Conservation (phyloP, 2,113 vertebrate genomes). For the Equus przewalskii region DNA sequence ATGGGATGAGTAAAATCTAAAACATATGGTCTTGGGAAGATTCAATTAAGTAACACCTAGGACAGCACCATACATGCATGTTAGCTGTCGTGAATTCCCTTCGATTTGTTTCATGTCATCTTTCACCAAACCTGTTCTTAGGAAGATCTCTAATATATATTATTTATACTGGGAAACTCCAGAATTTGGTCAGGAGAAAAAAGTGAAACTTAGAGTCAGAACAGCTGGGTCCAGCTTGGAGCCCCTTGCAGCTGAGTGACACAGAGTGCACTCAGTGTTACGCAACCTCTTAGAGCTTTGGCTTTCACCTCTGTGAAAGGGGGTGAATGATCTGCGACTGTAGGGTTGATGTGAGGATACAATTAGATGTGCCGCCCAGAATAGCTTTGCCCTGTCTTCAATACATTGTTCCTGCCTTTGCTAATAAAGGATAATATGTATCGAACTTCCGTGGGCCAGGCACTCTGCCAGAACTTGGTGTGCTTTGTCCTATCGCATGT, state of each 20-base stretch:
- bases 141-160: background rate
- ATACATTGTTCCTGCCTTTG: background rate
- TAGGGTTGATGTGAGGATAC: background rate
- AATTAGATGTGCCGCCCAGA: background rate
- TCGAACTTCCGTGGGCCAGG: background rate
- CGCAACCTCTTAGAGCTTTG: rapidly evolving
- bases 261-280: rapidly evolving
- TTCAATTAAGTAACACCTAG: background rate
- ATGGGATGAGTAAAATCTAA: background rate
- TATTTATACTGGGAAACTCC: background rate
- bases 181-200: background rate
- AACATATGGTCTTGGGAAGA: background rate
- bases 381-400: background rate
- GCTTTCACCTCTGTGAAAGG: background rate
- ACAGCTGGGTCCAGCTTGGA: background rate
- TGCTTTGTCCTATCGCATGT: background rate
- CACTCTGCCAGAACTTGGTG: background rate
- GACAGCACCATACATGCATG: rapidly evolving
- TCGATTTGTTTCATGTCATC: background rate
- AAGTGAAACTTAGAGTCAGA: background rate
- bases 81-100: background rate
- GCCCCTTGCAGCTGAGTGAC: background rate
- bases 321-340: background rate
- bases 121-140: background rate
- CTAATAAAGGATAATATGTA: background rate